A percentile compares a stretch with the other conserved stretches of the same genome.
These are phyloP conservation scores for Oscheius onirici DNA, from an alignment of 2,888 invertebrate species.

Conservation along the genomic window DNA sequence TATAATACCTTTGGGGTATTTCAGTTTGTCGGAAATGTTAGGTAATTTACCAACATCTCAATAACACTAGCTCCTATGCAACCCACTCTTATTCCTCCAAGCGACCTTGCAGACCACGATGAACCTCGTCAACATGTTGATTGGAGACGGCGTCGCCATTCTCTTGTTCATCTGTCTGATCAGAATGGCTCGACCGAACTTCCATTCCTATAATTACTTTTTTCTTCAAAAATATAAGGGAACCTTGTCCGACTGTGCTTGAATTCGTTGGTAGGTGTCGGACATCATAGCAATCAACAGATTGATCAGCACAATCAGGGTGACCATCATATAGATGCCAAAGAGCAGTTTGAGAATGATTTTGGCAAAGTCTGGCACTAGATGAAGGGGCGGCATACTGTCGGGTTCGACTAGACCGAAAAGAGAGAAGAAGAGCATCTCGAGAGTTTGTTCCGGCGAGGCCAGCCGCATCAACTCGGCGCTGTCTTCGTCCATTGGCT, in stretches of 20 bases:
- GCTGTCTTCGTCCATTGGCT: slow-evolving; percentile 69
- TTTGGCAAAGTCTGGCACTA: slow-evolving; percentile 72
- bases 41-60: too few relatives aligned
- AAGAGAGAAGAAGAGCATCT: slow-evolving; percentile 85
- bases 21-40: too few relatives aligned
- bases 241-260: slow-evolving; percentile 95
- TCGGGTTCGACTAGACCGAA: slow-evolving; percentile 78
- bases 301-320: slow-evolving; percentile 85
- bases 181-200: slow-evolving; percentile 96
- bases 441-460: slow-evolving; percentile 82
- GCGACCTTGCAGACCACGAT: slow-evolving; percentile 71
- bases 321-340: slow-evolving; percentile 91
- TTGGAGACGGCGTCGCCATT: slow-evolving; percentile 94
- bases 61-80: too few relatives aligned
- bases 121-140: slow-evolving; percentile 88
- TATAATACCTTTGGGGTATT: too few relatives aligned
- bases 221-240: not conserved
- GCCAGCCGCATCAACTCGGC: slow-evolving; percentile 70
- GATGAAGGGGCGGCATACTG: slow-evolving; percentile 75
- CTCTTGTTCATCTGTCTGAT: slow-evolving; percentile 98
- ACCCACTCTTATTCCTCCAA: slow-evolving; percentile 68
- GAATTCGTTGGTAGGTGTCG: slow-evolving; percentile 91
- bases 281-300: slow-evolving; percentile 99
- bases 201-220: slow-evolving; percentile 83
- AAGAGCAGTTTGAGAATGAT: slow-evolving; percentile 79